phyloP scores from a whole-genome alignment of 2,888 invertebrate genomes.

The Podotricha telesiphe region DNA sequence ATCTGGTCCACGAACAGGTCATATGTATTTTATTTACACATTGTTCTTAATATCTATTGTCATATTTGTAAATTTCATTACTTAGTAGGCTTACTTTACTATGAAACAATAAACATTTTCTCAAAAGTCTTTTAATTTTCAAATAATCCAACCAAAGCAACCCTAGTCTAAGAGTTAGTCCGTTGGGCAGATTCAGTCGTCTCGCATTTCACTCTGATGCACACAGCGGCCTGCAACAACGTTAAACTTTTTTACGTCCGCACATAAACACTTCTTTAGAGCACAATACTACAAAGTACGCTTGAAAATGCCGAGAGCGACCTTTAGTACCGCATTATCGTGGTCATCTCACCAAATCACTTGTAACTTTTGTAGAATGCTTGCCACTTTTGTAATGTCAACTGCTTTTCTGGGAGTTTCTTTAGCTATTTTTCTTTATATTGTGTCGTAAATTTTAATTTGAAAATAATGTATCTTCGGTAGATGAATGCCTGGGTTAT shows the following conservation, averaged over 20 bases:
- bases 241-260: conserved; percentile 39
- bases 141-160: not conserved
- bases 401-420: not conserved
- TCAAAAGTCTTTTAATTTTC: no score
- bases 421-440: not conserved
- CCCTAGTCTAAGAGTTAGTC: conserved; percentile 31
- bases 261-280: conserved; percentile 40
- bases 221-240: conserved; percentile 31
- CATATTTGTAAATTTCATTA: no score
- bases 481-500: not conserved
- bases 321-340: conserved; percentile 23
- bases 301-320: conserved; percentile 17
- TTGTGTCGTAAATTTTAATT: not conserved
- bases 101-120: no score
- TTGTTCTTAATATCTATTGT: no score
- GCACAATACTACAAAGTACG: conserved; percentile 27
- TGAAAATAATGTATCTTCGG: not conserved
- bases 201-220: conserved; percentile 37
- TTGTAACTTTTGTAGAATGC: conserved; percentile 12
- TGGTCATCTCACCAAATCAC: conserved; percentile 27
- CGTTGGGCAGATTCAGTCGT: conserved; percentile 33
- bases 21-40: no score
- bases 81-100: no score
- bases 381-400: conserved; percentile 16
- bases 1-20: no score